Evolutionary conservation across 2,888 invertebrate genomes (phyloP), one percentile per base, ranked within the genome.

Genomic region (Drosophila kokeensis): DNA sequence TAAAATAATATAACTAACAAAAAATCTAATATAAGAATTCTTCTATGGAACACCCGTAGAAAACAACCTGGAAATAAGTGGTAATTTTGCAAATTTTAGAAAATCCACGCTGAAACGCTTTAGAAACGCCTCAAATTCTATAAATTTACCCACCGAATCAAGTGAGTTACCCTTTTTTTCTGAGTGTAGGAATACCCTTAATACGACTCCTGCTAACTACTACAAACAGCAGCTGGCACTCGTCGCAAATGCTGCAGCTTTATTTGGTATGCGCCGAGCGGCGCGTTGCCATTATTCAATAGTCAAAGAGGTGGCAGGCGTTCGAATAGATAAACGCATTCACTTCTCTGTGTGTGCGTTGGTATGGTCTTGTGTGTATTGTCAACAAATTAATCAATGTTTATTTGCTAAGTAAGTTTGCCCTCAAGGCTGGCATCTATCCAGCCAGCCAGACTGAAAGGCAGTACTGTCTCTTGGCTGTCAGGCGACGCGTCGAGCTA

Each of bases 371-470:
- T 69, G 73, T 77, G 78, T 83, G 76, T 77, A 87, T 89, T 91
- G 90, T 91, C 90, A 91, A 91, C 90, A 91, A 91, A 91, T 91
- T 91, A 91, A 91, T 91, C 91, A 91, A 89, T 91, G 90, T 90
- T 90, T 91, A 90, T 91, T 91, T 91, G 84, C 87, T 89, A 91
- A 91, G 86, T 89, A 90, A 85, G 90, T 90, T 87, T 79, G 82
- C 84, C 87, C 82, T 81, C 58, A 80, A 80, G 86, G 74, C 84
- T 69, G 70, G 61, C 73, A 74, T 75, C 73, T 69, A 81, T 78
- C 58, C 83, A 32, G 64, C 62, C 60, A 65, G 61, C 21, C 67
- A 50, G 52, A 30, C 59, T 54, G 63, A 50, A 61, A 68, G 49
- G 52, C 64, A 62, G 52, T 45, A 55, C 50, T 27, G 27, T 24